Percentiles rank a stretch among this genome's conserved stretches.
These are phyloP conservation scores for Drosophila neocordata DNA, from an alignment of 1,140 invertebrate species.

Conservation along the genomic window DNA sequence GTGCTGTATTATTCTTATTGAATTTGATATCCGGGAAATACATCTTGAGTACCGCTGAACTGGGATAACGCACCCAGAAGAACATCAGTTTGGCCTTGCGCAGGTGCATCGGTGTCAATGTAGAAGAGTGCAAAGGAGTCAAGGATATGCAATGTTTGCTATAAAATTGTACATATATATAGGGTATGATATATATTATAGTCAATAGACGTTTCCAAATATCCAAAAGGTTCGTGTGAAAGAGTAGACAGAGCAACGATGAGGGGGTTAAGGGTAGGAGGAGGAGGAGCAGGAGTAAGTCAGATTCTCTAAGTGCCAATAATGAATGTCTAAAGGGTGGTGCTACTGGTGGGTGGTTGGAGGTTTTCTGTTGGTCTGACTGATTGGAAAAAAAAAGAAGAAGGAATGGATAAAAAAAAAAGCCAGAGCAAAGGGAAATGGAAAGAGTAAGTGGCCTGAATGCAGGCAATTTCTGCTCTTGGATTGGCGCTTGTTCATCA, in stretches of 20 bases:
- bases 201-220: constrained; percentile 60
- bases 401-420: background rate
- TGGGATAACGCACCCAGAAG: constrained; percentile 99
- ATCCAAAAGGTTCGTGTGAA: constrained; percentile 27
- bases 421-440: background rate
- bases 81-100: constrained; percentile 99
- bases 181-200: constrained; percentile 32
- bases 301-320: constrained; percentile 77
- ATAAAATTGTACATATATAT: constrained; percentile 26
- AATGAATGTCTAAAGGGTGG: constrained; percentile 74
- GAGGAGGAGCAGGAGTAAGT: constrained; percentile 1
- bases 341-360: background rate
- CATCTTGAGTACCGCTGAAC: constrained; percentile 98
- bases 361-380: constrained; percentile 4
- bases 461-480: constrained; percentile 60
- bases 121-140: constrained; percentile 94
- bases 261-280: background rate
- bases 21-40: constrained; percentile 99
- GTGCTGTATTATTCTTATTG: constrained; percentile 99
- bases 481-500: constrained; percentile 53
- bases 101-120: constrained; percentile 99
- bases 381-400: constrained; percentile 50
- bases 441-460: constrained; percentile 43
- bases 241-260: constrained; percentile 2
- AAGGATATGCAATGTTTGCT: constrained; percentile 85